Base-by-base conservation (phyloP, 2,888 invertebrate species). In the Drosophila borealis region DNA sequence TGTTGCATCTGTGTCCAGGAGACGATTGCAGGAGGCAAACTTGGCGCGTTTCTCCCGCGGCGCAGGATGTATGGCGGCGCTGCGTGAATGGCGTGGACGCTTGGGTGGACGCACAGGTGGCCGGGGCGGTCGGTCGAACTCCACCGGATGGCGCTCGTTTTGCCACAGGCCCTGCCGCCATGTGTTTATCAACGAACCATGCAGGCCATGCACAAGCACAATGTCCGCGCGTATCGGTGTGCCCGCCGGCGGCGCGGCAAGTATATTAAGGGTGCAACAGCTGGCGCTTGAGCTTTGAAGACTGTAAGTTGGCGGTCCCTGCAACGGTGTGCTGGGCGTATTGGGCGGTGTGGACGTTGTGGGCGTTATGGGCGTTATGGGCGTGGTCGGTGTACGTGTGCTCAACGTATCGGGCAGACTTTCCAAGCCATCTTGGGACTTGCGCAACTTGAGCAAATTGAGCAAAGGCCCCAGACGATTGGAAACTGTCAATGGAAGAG, bases 111-210 rank as follows among this genome's bases (percentile, higher is more conserved):
- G 88, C 29, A 92, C 83, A n/a, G 91, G 91, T 0, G 91, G 92
- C 13, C 88, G 86, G 0, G 92, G 92, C 17, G 92, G 92, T 21
- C 92, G 87, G 62, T 92, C 82, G 44, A 92, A 92, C 39, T 90
- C 88, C 9, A 92, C 92, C 11, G 91, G 92, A 14, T 89, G 87
- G 8, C 92, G 90, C 37, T 92, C 91, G 19, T 91, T 92, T 46
- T 90, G 93, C 96, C 96, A 96, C 33, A 94, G 93, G 0, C 96
- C 96, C 90, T 97, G 97, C 48, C 96, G 94, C 97, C 97, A 97
- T 0, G 97, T 97, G 85, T 96, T 96, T 19, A 95, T 94, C 34
- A 96, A 93, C 0, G 97, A 97, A 0, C 96, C 94, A 57, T 92
- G 92, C 19, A 92, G 79, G 0, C 91, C 97, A 88, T 98, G 97